Percentiles rank a stretch among this genome's conserved stretches.
phyloP scores from a whole-genome alignment of 1,140 invertebrate genomes.

The Hestina assimilis region DNA sequence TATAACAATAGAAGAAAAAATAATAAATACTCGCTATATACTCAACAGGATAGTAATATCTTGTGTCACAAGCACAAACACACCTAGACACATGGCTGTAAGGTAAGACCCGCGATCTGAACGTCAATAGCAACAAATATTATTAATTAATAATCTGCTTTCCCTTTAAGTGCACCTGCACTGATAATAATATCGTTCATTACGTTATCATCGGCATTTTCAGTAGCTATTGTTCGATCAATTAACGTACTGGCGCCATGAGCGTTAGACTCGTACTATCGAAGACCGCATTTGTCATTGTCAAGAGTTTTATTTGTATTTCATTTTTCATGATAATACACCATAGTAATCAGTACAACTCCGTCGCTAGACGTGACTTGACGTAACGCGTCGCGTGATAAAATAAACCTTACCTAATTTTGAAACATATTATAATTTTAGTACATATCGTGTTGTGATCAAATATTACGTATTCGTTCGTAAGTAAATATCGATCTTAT shows the following conservation, averaged over 20 bases:
- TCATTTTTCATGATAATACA: conserved; percentile 51
- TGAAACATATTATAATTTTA: background rate
- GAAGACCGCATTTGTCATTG: conserved; percentile 33
- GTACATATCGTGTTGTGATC: conserved; percentile 14
- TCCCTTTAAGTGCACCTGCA: too few species aligned
- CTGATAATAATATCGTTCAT: background rate
- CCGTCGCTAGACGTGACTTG: conserved; percentile 36
- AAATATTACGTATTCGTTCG: background rate
- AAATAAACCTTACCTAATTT: background rate
- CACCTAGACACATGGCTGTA: too few species aligned
- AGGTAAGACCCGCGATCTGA: too few species aligned
- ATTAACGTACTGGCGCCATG: conserved; percentile 1
- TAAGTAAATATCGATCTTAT: conserved; percentile 11
- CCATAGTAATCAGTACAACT: conserved; percentile 44
- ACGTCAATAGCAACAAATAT: too few species aligned
- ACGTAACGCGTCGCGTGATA: conserved; percentile 24
- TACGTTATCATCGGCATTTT: background rate
- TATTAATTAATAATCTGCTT: too few species aligned
- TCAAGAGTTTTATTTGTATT: conserved; percentile 45
- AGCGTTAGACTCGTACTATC: conserved; percentile 27
- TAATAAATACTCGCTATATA: too few species aligned
- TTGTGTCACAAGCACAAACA: too few species aligned
- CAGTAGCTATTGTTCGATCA: background rate
- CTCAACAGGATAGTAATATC: too few species aligned
- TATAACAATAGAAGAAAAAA: too few species aligned